Evolutionary conservation across 1,140 invertebrate genomes (phyloP), one percentile per base, ranked within the genome.

Genomic region (Leptonema lineaticorne): DNA sequence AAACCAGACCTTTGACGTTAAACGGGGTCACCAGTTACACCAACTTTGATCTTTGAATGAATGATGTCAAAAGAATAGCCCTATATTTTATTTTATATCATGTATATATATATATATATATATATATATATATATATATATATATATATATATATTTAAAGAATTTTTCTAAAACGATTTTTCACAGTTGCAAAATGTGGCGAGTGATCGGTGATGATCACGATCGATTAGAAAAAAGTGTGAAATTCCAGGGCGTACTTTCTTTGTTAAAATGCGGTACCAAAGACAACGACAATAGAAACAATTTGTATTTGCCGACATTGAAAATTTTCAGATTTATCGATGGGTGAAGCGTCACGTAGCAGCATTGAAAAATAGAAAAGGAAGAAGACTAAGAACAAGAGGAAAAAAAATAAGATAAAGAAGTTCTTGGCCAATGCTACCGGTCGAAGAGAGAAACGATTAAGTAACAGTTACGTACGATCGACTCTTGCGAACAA

Each of bases 301-400:
- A 53, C 37, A 22, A 24, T 22, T 53, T 24, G 27, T 24, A 53
- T 53, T 53, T 24, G 22, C 50, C 50, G 50, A 53, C 24, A 26
- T 8, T 24, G 50, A 4, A 41, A 11, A 62, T n/a, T 1, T 11
- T 8, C 9, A 37, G 59, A 62, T 7, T 26, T 37, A n/a, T 5
- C 45, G 59, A 62, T 62, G 59, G 59, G 33, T 62, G 59, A 62
- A 62, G 59, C 29, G 59, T 62, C 59, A 45, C 37, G 59, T 62
- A 62, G n/a, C n/a, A n/a, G n/a, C n/a, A n/a, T n/a, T n/a, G n/a
- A n/a, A n/a, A n/a, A n/a, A n/a, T n/a, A n/a, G n/a, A n/a, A n/a
- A n/a, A n/a, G n/a, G n/a, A n/a, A n/a, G n/a, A n/a, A n/a, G n/a
- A n/a, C n/a, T n/a, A n/a, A n/a, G n/a, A n/a, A n/a, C n/a, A n/a